Conservation (phyloP, 2,888 invertebrate species). For the Latrodectus elegans region DNA sequence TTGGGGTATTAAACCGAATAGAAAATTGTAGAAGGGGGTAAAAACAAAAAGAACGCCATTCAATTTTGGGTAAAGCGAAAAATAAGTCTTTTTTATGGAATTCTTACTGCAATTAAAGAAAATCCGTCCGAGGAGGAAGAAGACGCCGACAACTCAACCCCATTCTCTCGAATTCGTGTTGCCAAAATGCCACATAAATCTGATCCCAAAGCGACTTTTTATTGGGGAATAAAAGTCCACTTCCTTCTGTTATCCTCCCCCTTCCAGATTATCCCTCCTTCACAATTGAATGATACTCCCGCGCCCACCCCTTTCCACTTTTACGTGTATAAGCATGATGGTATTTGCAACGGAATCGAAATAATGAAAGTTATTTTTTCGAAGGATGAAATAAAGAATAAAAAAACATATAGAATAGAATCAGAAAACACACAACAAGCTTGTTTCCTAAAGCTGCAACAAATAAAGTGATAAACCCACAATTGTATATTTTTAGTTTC, state of each 20-base stretch:
- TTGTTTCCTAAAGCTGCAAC: too few species aligned
- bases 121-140: conserved; percentile 54
- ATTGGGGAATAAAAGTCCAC: conserved; percentile 63
- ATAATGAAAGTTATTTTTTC: conserved; percentile 43
- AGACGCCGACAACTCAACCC: conserved; percentile 67
- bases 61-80: conserved; percentile 63
- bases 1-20: conserved; percentile 36
- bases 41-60: conserved; percentile 46
- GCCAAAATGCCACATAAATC: conserved; percentile 67
- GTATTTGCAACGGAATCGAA: conserved; percentile 55
- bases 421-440: too few species aligned
- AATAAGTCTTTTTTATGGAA: conserved; percentile 63
- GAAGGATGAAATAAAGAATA: too few species aligned
- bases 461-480: too few species aligned
- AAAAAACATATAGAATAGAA: too few species aligned
- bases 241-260: conserved; percentile 17
- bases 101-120: conserved; percentile 67
- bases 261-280: conserved; percentile 19
- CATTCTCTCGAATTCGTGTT: conserved; percentile 35
- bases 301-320: not conserved
- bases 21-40: not conserved
- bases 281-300: conserved; percentile 18
- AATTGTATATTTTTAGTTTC: too few species aligned
- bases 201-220: conserved; percentile 66
- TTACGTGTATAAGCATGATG: conserved; percentile 57